A percentile compares a stretch with the other conserved stretches of the same genome.
phyloP scores from a whole-genome alignment of 2,888 invertebrate species.

The Chymomyza fuscimana region DNA sequence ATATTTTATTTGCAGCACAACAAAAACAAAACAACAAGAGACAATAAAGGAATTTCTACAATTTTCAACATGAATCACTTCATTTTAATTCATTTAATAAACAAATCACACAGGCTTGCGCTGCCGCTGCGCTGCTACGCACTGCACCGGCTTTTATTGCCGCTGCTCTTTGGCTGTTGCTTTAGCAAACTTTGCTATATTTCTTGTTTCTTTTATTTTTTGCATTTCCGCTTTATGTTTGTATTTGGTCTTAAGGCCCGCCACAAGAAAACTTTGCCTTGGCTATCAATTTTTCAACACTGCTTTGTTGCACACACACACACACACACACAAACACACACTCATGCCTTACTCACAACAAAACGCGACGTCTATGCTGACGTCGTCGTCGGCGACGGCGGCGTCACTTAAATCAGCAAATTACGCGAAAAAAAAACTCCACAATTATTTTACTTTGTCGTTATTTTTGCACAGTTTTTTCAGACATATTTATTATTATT shows the following conservation, averaged over 20 bases:
- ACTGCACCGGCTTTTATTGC: conserved; percentile 70
- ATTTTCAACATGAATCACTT: conserved; percentile 54
- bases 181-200: conserved; percentile 52
- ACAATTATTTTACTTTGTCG: conserved; percentile 42
- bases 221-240: conserved; percentile 65
- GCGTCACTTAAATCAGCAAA: conserved; percentile 50
- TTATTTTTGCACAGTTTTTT: conserved; percentile 24
- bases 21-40: conserved; percentile 33
- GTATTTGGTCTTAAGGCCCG: conserved; percentile 45
- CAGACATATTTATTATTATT: neutral
- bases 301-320: conserved; percentile 38
- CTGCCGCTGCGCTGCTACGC: conserved; percentile 27
- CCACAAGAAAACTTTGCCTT: conserved; percentile 20
- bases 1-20: conserved; percentile 67
- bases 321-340: conserved; percentile 5
- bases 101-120: conserved; percentile 24
- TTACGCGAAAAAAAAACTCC: conserved; percentile 4
- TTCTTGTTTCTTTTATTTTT: conserved; percentile 38
- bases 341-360: conserved; percentile 31
- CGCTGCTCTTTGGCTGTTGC: conserved; percentile 45
- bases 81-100: conserved; percentile 44
- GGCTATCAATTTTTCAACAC: conserved; percentile 46
- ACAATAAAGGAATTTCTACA: conserved; percentile 50
- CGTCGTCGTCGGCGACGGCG: conserved; percentile 31
- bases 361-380: conserved; percentile 20